These are phyloP conservation scores for Sardina pilchardus DNA, from an alignment of 2,113 vertebrate genomes.

Conservation along the genomic window DNA sequence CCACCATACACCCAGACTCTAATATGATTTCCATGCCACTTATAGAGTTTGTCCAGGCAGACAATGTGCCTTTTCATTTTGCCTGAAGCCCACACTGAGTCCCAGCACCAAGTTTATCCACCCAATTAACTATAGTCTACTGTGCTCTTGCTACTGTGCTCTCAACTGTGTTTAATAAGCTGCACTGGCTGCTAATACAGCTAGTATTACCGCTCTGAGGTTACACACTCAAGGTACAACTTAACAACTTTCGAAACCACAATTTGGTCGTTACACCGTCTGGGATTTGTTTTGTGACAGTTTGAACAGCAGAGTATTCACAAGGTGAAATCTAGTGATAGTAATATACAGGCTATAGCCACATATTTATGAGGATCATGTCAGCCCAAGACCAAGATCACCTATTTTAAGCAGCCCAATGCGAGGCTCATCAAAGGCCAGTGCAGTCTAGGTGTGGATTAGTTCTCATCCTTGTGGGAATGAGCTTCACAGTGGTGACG, in stretches of 20 bases:
- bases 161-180: not conserved
- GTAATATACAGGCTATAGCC: not conserved
- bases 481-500: not conserved
- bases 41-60: conserved; percentile 59
- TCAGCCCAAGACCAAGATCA: too few species aligned
- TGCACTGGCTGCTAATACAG: not conserved
- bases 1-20: conserved; percentile 39
- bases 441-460: not conserved
- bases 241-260: not conserved
- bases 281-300: too few species aligned
- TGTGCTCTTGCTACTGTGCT: not conserved
- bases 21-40: conserved; percentile 58
- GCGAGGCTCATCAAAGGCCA: not conserved
- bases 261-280: not conserved
- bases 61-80: conserved; percentile 65
- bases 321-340: not conserved
- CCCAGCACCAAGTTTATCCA: not conserved
- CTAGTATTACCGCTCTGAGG: not conserved
- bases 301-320: not conserved
- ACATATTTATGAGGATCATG: not conserved
- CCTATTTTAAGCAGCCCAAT: not conserved
- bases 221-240: not conserved
- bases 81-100: conserved; percentile 32
- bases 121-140: not conserved
- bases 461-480: not conserved